phyloP scores from a whole-genome alignment of 2,888 invertebrate genomes.

The Drosophila prostipennis region DNA sequence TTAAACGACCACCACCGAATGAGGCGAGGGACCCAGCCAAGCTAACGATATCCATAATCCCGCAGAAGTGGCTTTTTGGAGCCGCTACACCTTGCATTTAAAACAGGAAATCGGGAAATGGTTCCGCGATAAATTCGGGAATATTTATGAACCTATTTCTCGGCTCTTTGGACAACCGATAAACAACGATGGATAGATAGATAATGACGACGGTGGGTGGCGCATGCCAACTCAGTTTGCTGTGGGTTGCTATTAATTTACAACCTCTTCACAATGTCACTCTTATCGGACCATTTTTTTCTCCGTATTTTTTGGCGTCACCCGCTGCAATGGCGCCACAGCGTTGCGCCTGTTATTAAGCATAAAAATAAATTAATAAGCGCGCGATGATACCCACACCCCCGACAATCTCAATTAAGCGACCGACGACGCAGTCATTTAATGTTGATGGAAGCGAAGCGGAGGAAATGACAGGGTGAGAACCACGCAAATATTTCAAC shows the following conservation, averaged over 20 bases:
- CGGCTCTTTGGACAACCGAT: constrained; percentile 15
- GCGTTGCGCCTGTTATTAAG: constrained; percentile 63
- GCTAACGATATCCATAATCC: constrained; percentile 36
- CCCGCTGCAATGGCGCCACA: constrained; percentile 50
- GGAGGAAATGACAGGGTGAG: constrained; percentile 12
- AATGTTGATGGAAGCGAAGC: constrained; percentile 44
- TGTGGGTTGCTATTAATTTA: constrained; percentile 40
- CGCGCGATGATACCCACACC: constrained; percentile 32
- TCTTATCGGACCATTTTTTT: constrained; percentile 30
- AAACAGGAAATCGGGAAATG: constrained; percentile 8
- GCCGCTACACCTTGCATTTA: constrained; percentile 14
- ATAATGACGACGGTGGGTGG: constrained; percentile 27
- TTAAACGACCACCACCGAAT: constrained; percentile 65
- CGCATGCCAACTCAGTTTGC: constrained; percentile 28
- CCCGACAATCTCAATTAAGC: constrained; percentile 47
- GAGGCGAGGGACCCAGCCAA: constrained; percentile 7
- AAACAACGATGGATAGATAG: constrained; percentile 11
- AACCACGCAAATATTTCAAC: constrained; percentile 64
- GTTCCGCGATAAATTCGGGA: neutral
- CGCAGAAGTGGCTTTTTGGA: constrained; percentile 36
- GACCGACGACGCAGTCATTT: constrained; percentile 49
- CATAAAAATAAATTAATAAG: constrained; percentile 76
- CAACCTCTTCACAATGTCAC: constrained; percentile 33
- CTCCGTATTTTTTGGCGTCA: constrained; percentile 21
- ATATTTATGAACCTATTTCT: constrained; percentile 36